Evolutionary conservation across 1,140 invertebrate genomes (phyloP), one percentile per base, ranked within the genome.

Genomic region (Drosophila lowei): DNA sequence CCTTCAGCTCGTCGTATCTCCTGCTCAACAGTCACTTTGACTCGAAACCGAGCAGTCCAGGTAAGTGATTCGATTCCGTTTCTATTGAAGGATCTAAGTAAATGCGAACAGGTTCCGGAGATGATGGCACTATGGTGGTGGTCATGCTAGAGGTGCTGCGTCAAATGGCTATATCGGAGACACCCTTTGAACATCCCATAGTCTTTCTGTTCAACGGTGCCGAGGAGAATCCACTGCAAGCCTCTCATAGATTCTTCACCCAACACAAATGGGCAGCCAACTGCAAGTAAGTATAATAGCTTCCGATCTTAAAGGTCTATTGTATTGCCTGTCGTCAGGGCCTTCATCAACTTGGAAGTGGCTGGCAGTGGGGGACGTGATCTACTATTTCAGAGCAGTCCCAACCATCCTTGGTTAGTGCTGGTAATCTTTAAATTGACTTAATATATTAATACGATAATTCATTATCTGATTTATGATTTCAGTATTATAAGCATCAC

Each of bases 21-120:
- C 92, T 99, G 46, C 93, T 99, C 52, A 99, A 99, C 92, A 98
- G 97, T 91, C 98, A 99, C 93, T 98, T 96, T 92, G 98, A 99
- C 92, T 94, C 96, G 47, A 96, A 98, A 83, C 93, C 95, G 43
- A 95, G 95, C 77, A 98, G 97, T 76, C 93, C 93, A 28, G 93
- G 93, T 93, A 57, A 38, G 67, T 72, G 4, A 23, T 9, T 6
- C 25, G 6, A 1, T 2, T 9, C 2, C 2, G 0, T 13, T 3
- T 15, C 9, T 7, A 6, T 8, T 0, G 13, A 6, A 3, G 23
- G 23, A n/a, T 0, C 8, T 34, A 11, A 6, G 11, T 0, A 9
- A 13, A 7, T 8, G 6, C 1, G 2, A 9, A 28, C 5, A 72
- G 71, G 76, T 13, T 93, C 96, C 3, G 96, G 95, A 72, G 96